Evolutionary conservation across 2,113 vertebrate genomes (phyloP).

Genomic region (Alexandromys fortis): DNA sequence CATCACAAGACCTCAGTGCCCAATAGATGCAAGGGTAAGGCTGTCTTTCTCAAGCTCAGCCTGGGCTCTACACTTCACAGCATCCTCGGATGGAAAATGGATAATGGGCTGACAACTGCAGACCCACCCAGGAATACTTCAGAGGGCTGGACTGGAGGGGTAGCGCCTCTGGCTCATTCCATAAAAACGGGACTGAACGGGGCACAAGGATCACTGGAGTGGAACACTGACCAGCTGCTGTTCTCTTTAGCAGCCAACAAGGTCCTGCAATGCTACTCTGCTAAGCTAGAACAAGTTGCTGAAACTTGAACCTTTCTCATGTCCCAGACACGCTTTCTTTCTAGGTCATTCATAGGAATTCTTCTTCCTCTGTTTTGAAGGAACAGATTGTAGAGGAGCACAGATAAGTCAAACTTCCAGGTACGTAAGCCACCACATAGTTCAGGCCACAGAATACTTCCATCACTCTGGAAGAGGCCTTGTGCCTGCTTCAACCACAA

Average conservation of each 20-base stretch:
- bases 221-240: neutral
- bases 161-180: neutral
- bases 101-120: slow-evolving; percentile 40
- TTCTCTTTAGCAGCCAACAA: neutral
- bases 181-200: slow-evolving; percentile 48
- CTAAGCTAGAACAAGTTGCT: neutral
- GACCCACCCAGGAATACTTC: slow-evolving; percentile 59
- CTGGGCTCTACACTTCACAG: neutral
- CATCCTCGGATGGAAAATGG: slow-evolving; percentile 60
- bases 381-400: neutral
- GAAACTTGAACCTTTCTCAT: fast-evolving
- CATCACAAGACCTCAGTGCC: fast-evolving
- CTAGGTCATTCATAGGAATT: neutral
- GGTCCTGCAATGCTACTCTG: no score
- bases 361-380: neutral
- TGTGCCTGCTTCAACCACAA: neutral
- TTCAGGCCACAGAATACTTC: neutral
- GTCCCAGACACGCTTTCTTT: neutral
- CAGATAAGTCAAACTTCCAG: neutral
- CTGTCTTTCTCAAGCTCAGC: fast-evolving
- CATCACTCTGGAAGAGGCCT: neutral
- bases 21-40: neutral
- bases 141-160: slow-evolving; percentile 32
- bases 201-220: neutral
- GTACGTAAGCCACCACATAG: neutral